Evolutionary conservation across 1,140 invertebrate genomes (phyloP).

Genomic region (Saccostrea glomerata): DNA sequence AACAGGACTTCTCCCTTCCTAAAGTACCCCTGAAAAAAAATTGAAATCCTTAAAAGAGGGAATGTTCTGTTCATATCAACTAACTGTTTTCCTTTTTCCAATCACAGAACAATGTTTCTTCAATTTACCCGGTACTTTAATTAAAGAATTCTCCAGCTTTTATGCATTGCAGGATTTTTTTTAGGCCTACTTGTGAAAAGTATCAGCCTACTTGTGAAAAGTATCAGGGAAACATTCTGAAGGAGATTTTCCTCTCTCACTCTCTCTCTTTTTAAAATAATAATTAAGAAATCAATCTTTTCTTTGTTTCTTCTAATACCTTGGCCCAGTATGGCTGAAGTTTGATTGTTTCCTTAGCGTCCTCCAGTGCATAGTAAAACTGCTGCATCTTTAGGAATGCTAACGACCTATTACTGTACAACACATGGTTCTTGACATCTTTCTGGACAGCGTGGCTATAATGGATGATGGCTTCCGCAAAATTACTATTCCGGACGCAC

Average conservation of each 20-base stretch:
- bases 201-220: no score
- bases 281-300: no score
- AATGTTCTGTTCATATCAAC: no score
- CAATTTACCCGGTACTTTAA: no score
- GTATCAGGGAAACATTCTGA: no score
- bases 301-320: constrained; percentile 78
- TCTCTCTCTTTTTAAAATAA: no score
- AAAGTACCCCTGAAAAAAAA: constrained; percentile 86
- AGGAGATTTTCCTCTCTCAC: no score
- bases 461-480: constrained; percentile 87
- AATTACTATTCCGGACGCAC: constrained; percentile 86
- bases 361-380: constrained; percentile 87
- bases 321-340: constrained; percentile 90
- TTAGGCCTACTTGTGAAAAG: no score
- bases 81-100: no score
- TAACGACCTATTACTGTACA: constrained; percentile 89
- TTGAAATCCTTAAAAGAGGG: background rate
- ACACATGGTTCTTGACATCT: constrained; percentile 85
- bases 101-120: no score
- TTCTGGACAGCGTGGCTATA: constrained; percentile 89
- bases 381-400: constrained; percentile 89
- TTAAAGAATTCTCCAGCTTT: no score
- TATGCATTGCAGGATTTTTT: no score
- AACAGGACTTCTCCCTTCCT: constrained; percentile 89
- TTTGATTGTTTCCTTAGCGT: constrained; percentile 87